phyloP scores from a whole-genome alignment of 92 coral and sea anemone species.

The Epizoanthus illoricatus region DNA sequence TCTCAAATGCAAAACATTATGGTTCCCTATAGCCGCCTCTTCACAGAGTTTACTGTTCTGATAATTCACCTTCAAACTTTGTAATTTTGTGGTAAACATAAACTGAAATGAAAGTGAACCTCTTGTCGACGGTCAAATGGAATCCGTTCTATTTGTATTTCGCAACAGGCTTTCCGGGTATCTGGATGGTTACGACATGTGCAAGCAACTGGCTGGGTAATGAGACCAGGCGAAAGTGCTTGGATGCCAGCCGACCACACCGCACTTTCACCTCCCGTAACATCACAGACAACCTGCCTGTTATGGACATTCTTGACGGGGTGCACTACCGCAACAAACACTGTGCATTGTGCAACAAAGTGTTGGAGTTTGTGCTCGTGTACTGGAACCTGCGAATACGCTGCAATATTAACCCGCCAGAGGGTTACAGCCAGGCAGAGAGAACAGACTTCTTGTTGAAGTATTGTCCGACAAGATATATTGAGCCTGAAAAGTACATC shows the following conservation, averaged over 20 bases:
- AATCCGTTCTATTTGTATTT: neutral
- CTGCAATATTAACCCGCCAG: constrained; percentile 65
- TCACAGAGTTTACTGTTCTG: too few species aligned
- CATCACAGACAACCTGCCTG: constrained; percentile 64
- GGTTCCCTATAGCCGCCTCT: too few species aligned
- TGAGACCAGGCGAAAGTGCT: constrained; percentile 25
- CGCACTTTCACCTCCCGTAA: constrained; percentile 19
- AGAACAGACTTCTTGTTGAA: constrained; percentile 57
- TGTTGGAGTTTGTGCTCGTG: neutral
- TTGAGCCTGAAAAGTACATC: neutral
- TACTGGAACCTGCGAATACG: constrained; percentile 52
- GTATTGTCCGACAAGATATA: constrained; percentile 54
- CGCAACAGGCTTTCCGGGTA: constrained; percentile 31
- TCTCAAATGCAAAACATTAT: too few species aligned
- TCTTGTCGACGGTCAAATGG: too few species aligned
- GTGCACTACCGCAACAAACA: constrained; percentile 60
- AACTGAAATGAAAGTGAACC: too few species aligned
- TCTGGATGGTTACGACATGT: constrained; percentile 67
- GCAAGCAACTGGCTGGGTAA: constrained; percentile 22
- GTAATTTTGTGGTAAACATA: too few species aligned
- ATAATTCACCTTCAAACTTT: too few species aligned
- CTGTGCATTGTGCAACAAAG: constrained; percentile 62
- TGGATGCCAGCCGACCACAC: constrained; percentile 32
- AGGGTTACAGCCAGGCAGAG: constrained; percentile 30
- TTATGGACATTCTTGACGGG: neutral